Percentiles rank a stretch among this genome's conserved stretches.
These are phyloP conservation scores for Phoeniculus purpureus DNA, from an alignment of 2,797 vertebrate species.

Conservation along the genomic window DNA sequence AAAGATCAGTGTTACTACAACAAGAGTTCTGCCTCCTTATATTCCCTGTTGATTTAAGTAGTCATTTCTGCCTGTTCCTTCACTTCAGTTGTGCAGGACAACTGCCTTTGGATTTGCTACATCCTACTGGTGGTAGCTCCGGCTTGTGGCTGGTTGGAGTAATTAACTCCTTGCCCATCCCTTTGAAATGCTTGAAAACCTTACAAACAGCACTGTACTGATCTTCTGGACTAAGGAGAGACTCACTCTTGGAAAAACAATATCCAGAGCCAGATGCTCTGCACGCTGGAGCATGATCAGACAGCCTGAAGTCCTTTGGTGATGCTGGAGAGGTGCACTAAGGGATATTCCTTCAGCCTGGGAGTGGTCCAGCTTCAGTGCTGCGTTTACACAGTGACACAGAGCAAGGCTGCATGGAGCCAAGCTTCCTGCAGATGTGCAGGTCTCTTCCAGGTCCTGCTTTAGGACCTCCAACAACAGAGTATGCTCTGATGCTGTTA, in stretches of 20 bases:
- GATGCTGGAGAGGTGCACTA: neutral
- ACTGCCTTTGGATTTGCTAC: neutral
- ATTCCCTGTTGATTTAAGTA: neutral
- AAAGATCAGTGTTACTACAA: neutral
- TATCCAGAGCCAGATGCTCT: neutral
- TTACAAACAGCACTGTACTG: neutral
- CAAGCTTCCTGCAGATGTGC: neutral
- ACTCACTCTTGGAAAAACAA: neutral
- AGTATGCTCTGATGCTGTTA: neutral
- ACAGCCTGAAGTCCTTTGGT: neutral
- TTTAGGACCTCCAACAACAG: neutral
- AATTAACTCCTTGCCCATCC: neutral
- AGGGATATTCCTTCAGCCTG: neutral
- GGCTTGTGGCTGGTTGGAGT: neutral
- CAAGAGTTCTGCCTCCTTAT: constrained; percentile 1
- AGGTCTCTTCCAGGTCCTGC: neutral
- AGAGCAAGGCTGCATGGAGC: neutral
- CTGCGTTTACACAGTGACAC: neutral
- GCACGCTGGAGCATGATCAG: neutral
- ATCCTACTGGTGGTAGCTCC: neutral
- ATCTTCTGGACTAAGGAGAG: neutral
- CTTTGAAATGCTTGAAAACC: neutral
- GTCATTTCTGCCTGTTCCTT: neutral
- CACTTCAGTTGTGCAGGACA: neutral
- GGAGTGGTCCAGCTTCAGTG: neutral